Percentiles rank a stretch among this genome's conserved stretches.
Evolutionary conservation across 2,797 vertebrate species (phyloP).

Genomic region (Rhynchotus rufescens): DNA sequence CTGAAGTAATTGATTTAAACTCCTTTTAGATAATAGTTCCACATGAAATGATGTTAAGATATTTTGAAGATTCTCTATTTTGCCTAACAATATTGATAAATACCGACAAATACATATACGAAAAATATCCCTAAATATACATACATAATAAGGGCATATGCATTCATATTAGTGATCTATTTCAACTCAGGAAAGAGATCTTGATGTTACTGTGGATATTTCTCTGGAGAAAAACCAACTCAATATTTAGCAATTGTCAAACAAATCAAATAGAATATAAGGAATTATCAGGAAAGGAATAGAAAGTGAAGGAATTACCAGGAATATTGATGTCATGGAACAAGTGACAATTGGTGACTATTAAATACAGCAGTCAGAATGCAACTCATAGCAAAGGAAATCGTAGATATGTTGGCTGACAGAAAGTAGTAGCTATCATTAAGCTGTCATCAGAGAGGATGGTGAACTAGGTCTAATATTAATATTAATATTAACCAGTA

Average conservation of each 20-base stretch:
- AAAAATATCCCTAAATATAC: background rate
- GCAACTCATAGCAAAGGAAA: background rate
- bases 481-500: background rate
- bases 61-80: background rate
- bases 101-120: background rate
- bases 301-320: background rate
- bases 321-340: background rate
- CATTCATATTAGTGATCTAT: background rate
- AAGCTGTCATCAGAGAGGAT: background rate
- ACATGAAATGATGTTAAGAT: background rate
- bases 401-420: background rate
- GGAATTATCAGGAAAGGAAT: background rate
- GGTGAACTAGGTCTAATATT: background rate
- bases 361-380: background rate
- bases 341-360: no score
- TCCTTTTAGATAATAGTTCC: background rate
- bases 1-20: background rate
- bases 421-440: background rate
- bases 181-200: background rate
- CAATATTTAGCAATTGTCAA: background rate
- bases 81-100: background rate
- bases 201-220: background rate
- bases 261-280: background rate
- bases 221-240: background rate
- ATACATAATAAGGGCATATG: accelerated